Evolutionary conservation across 2,113 vertebrate species (phyloP).

Genomic region (Rousettus leschenaultii): DNA sequence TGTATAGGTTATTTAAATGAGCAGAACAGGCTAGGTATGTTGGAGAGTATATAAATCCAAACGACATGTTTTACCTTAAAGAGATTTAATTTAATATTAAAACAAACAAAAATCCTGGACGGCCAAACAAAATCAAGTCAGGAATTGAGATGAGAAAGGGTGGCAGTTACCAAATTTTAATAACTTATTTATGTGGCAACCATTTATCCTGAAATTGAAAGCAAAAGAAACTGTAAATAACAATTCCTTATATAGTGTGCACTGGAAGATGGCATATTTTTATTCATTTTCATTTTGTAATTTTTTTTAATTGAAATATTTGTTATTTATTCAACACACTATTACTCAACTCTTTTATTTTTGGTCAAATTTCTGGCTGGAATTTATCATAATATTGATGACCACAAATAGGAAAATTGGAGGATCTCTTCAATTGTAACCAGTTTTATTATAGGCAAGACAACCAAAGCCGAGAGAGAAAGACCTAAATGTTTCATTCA

Average conservation of each 20-base stretch:
- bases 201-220: not conserved
- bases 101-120: not conserved
- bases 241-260: not conserved
- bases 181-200: not conserved
- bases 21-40: not conserved
- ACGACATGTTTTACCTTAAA: not conserved
- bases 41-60: not conserved
- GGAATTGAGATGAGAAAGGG: not conserved
- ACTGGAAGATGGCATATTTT: not conserved
- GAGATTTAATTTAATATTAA: not conserved
- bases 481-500: not conserved
- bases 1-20: not conserved
- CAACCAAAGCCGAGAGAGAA: not conserved
- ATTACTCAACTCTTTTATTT: not conserved
- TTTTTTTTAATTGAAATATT: not conserved
- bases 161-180: not conserved
- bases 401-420: not conserved
- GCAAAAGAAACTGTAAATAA: not conserved
- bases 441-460: not conserved
- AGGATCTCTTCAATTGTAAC: not conserved
- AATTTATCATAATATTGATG: not conserved
- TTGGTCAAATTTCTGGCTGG: not conserved
- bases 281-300: not conserved
- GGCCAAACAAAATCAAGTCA: not conserved
- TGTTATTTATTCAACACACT: not conserved